Conservation (phyloP, 2,888 invertebrate genomes). For the Zygogramma bicolorata region DNA sequence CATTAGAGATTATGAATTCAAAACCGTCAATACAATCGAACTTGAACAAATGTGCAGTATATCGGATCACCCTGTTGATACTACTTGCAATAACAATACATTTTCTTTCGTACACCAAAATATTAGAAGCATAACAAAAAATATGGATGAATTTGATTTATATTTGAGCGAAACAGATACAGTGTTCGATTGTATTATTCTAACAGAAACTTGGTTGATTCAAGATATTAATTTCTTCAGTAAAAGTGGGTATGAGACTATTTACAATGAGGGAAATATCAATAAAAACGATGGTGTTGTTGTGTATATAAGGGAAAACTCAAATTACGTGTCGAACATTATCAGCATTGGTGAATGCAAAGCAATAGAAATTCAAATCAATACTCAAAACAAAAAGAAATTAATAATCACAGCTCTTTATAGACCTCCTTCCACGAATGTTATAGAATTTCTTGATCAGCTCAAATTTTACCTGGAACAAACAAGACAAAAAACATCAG, state of each 20-base stretch:
- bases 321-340: constrained; percentile 12
- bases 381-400: constrained; percentile 13
- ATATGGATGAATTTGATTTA: constrained; percentile 22
- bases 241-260: too few relatives aligned
- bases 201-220: constrained; percentile 20
- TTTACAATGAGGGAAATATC: constrained; percentile 12
- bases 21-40: constrained; percentile 22
- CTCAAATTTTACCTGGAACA: constrained; percentile 12
- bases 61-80: neutral
- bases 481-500: neutral
- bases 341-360: constrained; percentile 10
- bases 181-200: constrained; percentile 16
- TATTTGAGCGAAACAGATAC: neutral
- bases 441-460: constrained; percentile 10
- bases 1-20: constrained; percentile 18
- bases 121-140: constrained; percentile 8
- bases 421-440: constrained; percentile 16
- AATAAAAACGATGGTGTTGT: constrained; percentile 22
- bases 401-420: constrained; percentile 19
- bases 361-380: constrained; percentile 15
- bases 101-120: constrained; percentile 14
- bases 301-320: constrained; percentile 9
- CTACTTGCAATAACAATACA: constrained; percentile 6
- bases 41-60: constrained; percentile 8
- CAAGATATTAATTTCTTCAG: too few relatives aligned